Percentiles rank a stretch among this genome's conserved stretches.
Evolutionary conservation across 64 coral and sea anemone genomes (phyloP).

Genomic region (Montipora sp.): DNA sequence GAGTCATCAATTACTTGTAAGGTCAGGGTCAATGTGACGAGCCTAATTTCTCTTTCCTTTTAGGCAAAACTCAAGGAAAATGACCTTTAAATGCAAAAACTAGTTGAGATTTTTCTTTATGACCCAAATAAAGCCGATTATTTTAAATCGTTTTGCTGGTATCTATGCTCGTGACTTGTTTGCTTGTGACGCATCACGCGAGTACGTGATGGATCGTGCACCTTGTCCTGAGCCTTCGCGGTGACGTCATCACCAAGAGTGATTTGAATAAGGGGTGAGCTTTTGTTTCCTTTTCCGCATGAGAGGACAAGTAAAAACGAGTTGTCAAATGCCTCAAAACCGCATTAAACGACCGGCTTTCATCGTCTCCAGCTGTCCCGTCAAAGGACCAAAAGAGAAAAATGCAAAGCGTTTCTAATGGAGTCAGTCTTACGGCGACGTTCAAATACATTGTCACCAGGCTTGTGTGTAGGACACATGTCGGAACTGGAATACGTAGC

Average conservation of each 20-base stretch:
- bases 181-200: conserved; percentile 68
- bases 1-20: conserved; percentile 82
- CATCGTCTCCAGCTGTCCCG: conserved; percentile 37
- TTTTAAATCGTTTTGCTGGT: background rate
- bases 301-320: conserved; percentile 6
- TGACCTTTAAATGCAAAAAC: background rate
- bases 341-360: conserved; percentile 42
- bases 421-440: background rate
- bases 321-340: conserved; percentile 58
- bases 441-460: background rate
- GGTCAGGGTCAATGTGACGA: conserved; percentile 84
- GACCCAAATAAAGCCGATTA: background rate
- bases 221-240: conserved; percentile 48
- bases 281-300: conserved; percentile 58
- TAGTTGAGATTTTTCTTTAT: background rate
- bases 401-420: conserved; percentile 17
- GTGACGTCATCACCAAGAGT: conserved; percentile 66
- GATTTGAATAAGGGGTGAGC: conserved; percentile 36
- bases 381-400: conserved; percentile 10
- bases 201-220: conserved; percentile 84
- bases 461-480: background rate
- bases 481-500: background rate
- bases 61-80: conserved; percentile 37
- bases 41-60: background rate
- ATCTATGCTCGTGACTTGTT: conserved; percentile 23